Conservation (phyloP, 2,113 vertebrate genomes). For the Bettongia penicillata region DNA sequence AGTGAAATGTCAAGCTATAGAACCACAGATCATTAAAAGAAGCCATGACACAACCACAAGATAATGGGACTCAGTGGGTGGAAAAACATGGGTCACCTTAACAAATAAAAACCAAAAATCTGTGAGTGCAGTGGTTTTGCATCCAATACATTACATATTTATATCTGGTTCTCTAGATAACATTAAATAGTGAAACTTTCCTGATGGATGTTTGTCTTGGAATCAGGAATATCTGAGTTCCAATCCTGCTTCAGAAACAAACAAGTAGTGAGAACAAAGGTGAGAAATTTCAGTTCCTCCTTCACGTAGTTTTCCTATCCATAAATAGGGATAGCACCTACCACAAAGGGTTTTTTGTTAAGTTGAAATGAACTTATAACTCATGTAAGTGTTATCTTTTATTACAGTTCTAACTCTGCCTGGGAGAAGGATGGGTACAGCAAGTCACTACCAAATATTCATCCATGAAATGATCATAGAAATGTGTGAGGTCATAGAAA, state of each 20-base stretch:
- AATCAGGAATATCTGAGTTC: too few relatives aligned
- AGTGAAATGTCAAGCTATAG: slow-evolving; percentile 94
- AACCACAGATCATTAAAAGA: slow-evolving; percentile 97
- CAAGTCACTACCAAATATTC: not conserved
- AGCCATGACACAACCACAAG: slow-evolving; percentile 98
- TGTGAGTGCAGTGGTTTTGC: slow-evolving; percentile 92
- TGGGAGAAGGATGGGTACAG: not conserved
- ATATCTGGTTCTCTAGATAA: too few relatives aligned
- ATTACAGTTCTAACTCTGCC: not conserved
- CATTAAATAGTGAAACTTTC: too few relatives aligned
- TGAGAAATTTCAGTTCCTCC: too few relatives aligned
- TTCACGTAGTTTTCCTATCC: too few relatives aligned
- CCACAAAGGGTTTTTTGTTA: too few relatives aligned
- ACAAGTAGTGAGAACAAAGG: too few relatives aligned
- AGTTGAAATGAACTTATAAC: not conserved
- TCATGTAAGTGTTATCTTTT: not conserved
- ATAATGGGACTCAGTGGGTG: slow-evolving; percentile 96
- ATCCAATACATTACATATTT: slow-evolving; percentile 87
- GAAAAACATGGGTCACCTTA: slow-evolving; percentile 97
- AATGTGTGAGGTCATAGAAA: not conserved
- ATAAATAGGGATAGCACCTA: too few relatives aligned
- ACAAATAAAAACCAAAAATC: slow-evolving; percentile 90
- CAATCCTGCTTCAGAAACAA: too few relatives aligned
- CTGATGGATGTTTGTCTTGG: too few relatives aligned
- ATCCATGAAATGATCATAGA: not conserved